Percentiles rank a stretch among this genome's conserved stretches.
phyloP scores from a whole-genome alignment of 2,797 vertebrate genomes.

The Molossus molossus region DNA sequence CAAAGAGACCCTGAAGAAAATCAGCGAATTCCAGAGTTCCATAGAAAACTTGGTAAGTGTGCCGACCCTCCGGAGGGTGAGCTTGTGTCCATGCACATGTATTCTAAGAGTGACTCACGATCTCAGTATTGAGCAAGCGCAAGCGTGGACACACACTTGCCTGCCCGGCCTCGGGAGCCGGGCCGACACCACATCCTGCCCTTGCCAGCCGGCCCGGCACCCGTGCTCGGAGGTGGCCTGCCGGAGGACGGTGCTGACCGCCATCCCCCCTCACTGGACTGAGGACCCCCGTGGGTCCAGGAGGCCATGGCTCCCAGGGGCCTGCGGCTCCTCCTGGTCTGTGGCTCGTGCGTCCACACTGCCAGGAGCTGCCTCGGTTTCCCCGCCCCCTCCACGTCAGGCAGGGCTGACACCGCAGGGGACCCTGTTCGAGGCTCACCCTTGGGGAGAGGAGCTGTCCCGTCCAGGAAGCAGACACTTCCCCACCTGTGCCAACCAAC shows the following conservation, averaged over 20 bases:
- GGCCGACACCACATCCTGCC: accelerated
- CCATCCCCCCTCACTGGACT: accelerated
- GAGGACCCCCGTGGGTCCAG: accelerated
- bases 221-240: accelerated
- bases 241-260: accelerated
- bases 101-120: accelerated
- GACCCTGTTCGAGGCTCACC: background rate
- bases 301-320: accelerated
- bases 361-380: accelerated
- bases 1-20: constrained; percentile 99
- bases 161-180: accelerated
- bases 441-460: background rate
- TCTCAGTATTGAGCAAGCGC: accelerated
- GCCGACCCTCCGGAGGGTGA: accelerated
- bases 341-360: accelerated
- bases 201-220: accelerated
- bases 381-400: background rate
- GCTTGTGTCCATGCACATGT: accelerated
- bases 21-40: constrained; percentile 98
- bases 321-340: accelerated
- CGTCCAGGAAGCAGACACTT: accelerated
- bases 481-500: accelerated
- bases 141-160: accelerated
- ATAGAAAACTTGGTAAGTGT: constrained; percentile 97
- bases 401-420: accelerated